These are phyloP conservation scores for Hydrotaea cyrtoneurina DNA, from an alignment of 2,888 invertebrate genomes.

Conservation along the genomic window DNA sequence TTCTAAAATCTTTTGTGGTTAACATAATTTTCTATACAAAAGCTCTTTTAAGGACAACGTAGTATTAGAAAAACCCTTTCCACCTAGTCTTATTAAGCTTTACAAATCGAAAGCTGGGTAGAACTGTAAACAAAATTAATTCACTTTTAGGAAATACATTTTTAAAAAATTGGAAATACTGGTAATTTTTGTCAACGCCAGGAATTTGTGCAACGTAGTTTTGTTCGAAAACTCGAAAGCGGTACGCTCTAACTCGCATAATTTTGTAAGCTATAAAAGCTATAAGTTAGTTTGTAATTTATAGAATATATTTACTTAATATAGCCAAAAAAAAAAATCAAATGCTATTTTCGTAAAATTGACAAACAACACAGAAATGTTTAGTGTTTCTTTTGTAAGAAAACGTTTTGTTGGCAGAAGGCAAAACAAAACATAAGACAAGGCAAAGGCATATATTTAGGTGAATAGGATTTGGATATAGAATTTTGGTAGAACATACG, in stretches of 20 bases:
- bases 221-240: background rate
- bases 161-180: background rate
- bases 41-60: too few relatives aligned
- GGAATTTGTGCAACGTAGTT: too few relatives aligned
- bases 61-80: too few relatives aligned
- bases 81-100: too few relatives aligned
- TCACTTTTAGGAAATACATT: too few relatives aligned
- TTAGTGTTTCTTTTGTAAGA: conserved; percentile 13
- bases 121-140: too few relatives aligned
- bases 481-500: conserved; percentile 3
- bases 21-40: too few relatives aligned
- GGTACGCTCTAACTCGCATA: conserved; percentile 13
- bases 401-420: background rate
- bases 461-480: background rate
- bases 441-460: background rate
- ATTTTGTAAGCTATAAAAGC: conserved; percentile 62
- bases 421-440: conserved; percentile 2
- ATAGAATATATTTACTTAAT: background rate
- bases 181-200: background rate
- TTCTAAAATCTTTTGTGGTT: too few relatives aligned
- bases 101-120: too few relatives aligned
- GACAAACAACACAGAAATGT: background rate
- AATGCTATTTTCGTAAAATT: conserved; percentile 19
- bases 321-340: background rate
- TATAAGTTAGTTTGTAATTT: conserved; percentile 58